phyloP scores from a whole-genome alignment of 2,797 vertebrate species.

The Phoeniculus purpureus region DNA sequence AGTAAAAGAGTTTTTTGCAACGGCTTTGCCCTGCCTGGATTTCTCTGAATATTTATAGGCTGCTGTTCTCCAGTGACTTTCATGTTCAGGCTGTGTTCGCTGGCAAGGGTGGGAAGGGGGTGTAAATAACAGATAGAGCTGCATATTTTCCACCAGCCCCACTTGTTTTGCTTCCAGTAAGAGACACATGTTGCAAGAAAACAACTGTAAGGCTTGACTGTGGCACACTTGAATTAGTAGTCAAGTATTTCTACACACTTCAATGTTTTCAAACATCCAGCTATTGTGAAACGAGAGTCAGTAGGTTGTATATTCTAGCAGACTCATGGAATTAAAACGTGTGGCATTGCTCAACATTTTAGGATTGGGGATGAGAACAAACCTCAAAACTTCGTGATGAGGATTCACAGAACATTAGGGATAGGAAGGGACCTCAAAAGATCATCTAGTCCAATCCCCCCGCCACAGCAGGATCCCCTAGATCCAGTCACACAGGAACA shows the following conservation, averaged over 20 bases:
- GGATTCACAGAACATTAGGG: not conserved
- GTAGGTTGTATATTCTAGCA: not conserved
- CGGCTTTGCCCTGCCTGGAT: constrained; percentile 37
- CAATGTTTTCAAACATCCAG: constrained; percentile 42
- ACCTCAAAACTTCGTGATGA: not conserved
- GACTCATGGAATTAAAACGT: not conserved
- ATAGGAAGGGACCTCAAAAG: too few species aligned
- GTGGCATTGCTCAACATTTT: not conserved
- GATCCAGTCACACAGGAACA: too few species aligned
- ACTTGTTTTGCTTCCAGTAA: constrained; percentile 66
- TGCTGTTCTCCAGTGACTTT: constrained; percentile 51
- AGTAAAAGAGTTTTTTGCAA: constrained; percentile 65
- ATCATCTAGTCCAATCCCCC: too few species aligned
- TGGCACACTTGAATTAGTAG: not conserved
- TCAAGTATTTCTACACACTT: constrained; percentile 52
- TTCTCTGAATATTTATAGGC: constrained; percentile 68
- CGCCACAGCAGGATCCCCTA: too few species aligned
- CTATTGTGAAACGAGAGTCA: constrained; percentile 43
- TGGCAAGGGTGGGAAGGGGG: not conserved
- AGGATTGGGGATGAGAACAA: not conserved
- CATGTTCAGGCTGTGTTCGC: constrained; percentile 31
- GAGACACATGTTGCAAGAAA: constrained; percentile 64
- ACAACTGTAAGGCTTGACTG: constrained; percentile 50
- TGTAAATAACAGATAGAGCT: constrained; percentile 32
- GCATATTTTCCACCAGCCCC: constrained; percentile 61